Base-by-base conservation (phyloP, 2,888 invertebrate genomes). In the Ophioninae sp. region DNA sequence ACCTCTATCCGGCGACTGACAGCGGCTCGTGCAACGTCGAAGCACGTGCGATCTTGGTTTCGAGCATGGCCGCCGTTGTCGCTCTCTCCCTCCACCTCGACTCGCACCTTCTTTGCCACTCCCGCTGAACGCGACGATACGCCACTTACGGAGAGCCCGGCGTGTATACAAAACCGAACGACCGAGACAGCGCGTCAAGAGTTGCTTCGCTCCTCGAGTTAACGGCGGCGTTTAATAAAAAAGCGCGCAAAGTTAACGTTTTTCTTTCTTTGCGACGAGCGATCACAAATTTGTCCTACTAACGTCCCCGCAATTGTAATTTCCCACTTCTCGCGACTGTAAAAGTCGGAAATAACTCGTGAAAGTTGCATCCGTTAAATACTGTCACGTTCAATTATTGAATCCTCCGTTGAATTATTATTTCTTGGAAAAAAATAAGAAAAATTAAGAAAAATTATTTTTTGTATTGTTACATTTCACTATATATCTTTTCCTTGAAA, bases 11-110 rank as follows among this genome's bases (percentile, higher is more conserved):
- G 80, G 73, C 86, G 86, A 87, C 87, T 87, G 86, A 87, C 87
- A 87, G 86, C 85, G 81, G 79, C 86, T 70, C 75, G 78, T 77
- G 84, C 82, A 75, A 75, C 84, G 85, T 85, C 85, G 81, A 77
- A 87, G 86, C 89, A 87, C 88, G 88, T 87, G 88, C 87, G 87
- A 86, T 84, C 86, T 79, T 84, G 84, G 85, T 81, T 85, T 85
- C 85, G 84, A 89, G 88, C 88, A 89, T 88, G 87, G 88, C 87
- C 70, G 87, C 86, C 82, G 81, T 83, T 86, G 84, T 69, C 79
- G 82, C 70, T 79, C 82, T 56, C 72, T 50, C 76, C 69, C 59
- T 20, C 41, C 61, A n/a, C 69, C 13, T 61, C 50, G 65, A 57
- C 72, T 68, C 56, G 62, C 62, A 65, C 56, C 37, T 39, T 62